A percentile compares a stretch with the other conserved stretches of the same genome.
phyloP scores from a whole-genome alignment of 2,888 invertebrate genomes.

The Mayetiola destructor region DNA sequence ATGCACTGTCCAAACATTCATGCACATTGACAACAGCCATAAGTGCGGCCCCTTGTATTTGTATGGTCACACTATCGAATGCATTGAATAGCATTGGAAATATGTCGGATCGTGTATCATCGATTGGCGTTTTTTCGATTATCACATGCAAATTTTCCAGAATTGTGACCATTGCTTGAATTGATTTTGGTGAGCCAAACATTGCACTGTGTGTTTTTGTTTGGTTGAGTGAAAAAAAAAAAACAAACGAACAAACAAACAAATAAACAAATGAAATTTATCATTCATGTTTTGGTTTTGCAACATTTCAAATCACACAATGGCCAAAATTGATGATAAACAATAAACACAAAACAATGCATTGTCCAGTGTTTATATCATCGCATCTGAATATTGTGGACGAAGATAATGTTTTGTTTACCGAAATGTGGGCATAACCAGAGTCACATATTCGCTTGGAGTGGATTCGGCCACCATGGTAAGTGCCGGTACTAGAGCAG shows the following conservation, averaged over 20 bases:
- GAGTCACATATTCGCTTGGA: constrained; percentile 61
- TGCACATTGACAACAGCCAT: constrained; percentile 74
- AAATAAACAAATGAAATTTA: too few relatives aligned
- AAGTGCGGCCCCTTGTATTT: constrained; percentile 85
- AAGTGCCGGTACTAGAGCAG: constrained; percentile 70
- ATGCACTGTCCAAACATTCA: constrained; percentile 67
- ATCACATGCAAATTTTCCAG: constrained; percentile 81
- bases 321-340: too few relatives aligned
- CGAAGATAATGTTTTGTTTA: constrained; percentile 26
- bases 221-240: too few relatives aligned
- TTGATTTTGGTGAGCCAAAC: constrained; percentile 62
- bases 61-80: constrained; percentile 75
- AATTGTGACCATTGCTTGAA: constrained; percentile 74
- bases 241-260: too few relatives aligned
- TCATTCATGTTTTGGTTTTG: too few relatives aligned
- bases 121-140: constrained; percentile 69
- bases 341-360: too few relatives aligned
- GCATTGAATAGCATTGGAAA: constrained; percentile 74
- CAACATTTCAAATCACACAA: too few relatives aligned
- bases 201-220: too few relatives aligned
- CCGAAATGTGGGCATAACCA: constrained; percentile 75
- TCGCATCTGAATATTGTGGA: too few relatives aligned
- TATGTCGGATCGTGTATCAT: constrained; percentile 66
- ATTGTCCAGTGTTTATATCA: too few relatives aligned
- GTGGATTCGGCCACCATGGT: constrained; percentile 67